Conservation (phyloP, 2,888 invertebrate genomes). For the Keiferia lycopersicella region DNA sequence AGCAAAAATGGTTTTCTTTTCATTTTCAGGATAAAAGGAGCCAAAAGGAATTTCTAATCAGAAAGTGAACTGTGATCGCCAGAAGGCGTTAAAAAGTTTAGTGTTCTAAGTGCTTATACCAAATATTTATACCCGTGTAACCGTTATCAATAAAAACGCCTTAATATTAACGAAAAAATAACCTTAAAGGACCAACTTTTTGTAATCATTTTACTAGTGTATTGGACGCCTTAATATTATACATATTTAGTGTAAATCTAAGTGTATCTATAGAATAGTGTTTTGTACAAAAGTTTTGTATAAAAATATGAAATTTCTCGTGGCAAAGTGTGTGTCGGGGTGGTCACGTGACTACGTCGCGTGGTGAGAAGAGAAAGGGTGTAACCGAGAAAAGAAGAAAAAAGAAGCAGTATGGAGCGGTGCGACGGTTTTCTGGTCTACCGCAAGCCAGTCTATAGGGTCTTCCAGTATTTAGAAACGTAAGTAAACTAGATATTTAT, state of each 20-base stretch:
- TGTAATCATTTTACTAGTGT: slow-evolving; percentile 62
- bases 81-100: slow-evolving; percentile 65
- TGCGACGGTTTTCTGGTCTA: slow-evolving; percentile 90
- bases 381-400: background rate
- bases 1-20: slow-evolving; percentile 25
- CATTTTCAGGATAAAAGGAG: slow-evolving; percentile 42
- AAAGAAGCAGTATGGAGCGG: slow-evolving; percentile 84
- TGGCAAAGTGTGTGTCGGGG: slow-evolving; percentile 31
- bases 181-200: slow-evolving; percentile 78
- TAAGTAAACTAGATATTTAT: slow-evolving; percentile 73
- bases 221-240: slow-evolving; percentile 70
- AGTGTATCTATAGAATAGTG: slow-evolving; percentile 30
- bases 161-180: slow-evolving; percentile 57
- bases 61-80: slow-evolving; percentile 68
- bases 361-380: slow-evolving; percentile 83
- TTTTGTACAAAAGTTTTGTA: slow-evolving; percentile 14
- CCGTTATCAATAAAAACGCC: slow-evolving; percentile 57
- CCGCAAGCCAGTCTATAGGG: slow-evolving; percentile 89
- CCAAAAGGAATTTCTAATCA: slow-evolving; percentile 41
- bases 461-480: slow-evolving; percentile 92
- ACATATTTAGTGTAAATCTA: slow-evolving; percentile 44
- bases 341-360: slow-evolving; percentile 46
- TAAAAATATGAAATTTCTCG: slow-evolving; percentile 11
- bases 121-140: slow-evolving; percentile 61
- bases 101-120: slow-evolving; percentile 64